These are phyloP conservation scores for Idaea aversata DNA, from an alignment of 2,888 invertebrate species.

Conservation along the genomic window DNA sequence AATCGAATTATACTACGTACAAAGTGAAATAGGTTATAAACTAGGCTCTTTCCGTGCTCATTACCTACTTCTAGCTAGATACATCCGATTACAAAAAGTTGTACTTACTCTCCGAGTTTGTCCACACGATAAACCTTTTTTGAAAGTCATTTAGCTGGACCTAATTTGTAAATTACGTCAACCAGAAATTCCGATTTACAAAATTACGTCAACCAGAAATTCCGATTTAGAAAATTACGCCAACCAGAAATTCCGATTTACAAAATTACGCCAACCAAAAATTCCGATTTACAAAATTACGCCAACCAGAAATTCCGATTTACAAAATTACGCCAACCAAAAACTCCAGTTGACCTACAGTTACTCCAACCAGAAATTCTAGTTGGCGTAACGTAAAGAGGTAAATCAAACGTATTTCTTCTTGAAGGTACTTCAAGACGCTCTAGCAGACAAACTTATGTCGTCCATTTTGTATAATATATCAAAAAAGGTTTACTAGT, in stretches of 20 bases:
- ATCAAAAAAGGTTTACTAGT: background rate
- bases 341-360: background rate
- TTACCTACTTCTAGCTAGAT: conserved; percentile 47
- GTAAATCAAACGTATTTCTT: background rate
- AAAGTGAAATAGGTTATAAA: conserved; percentile 45
- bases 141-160: background rate
- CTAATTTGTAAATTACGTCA: background rate
- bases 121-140: background rate
- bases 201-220: background rate
- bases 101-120: background rate
- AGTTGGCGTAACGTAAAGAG: background rate
- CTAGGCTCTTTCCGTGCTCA: conserved; percentile 75
- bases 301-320: background rate
- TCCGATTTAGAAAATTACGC: background rate
- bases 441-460: background rate
- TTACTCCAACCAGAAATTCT: background rate
- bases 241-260: background rate
- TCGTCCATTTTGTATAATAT: background rate
- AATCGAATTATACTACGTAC: conserved; percentile 41
- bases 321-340: background rate
- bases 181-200: too few species aligned
- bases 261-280: background rate
- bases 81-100: conserved; percentile 24
- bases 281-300: background rate
- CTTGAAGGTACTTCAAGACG: too few species aligned